Conservation (phyloP, 2,797 vertebrate genomes). For the Sitta carolinensis region DNA sequence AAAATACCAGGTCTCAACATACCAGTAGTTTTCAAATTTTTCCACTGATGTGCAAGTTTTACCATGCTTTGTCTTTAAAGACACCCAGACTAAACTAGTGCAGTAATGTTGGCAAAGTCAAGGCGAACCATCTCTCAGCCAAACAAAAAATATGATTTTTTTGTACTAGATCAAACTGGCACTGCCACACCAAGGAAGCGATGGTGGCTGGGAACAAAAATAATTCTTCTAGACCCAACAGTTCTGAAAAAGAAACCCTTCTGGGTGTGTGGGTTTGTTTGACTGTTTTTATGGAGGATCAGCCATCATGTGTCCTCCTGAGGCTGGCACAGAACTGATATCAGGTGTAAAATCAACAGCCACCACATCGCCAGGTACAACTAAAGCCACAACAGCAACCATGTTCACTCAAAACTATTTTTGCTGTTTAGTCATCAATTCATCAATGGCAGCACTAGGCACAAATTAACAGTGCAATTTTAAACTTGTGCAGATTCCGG, state of each 20-base stretch:
- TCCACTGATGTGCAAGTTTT: neutral
- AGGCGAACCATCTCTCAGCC: neutral
- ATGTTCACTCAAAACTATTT: neutral
- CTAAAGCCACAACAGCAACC: fast-evolving
- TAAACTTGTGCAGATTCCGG: neutral
- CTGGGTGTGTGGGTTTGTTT: neutral
- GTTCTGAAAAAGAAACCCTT: neutral
- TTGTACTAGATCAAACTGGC: neutral
- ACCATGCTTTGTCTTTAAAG: neutral
- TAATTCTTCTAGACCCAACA: neutral
- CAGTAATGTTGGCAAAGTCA: neutral
- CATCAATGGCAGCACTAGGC: neutral
- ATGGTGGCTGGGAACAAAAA: neutral
- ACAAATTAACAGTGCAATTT: fast-evolving
- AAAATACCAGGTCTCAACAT: neutral
- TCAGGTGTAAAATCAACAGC: neutral
- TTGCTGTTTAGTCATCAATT: neutral
- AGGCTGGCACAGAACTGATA: neutral
- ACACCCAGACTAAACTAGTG: neutral
- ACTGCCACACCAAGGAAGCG: neutral
- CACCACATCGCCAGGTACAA: neutral
- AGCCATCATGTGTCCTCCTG: neutral
- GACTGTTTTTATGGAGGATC: neutral
- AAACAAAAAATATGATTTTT: neutral
- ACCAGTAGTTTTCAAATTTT: neutral